Base-by-base conservation (phyloP, 1,140 invertebrate genomes). In the Zaprionus taronus region DNA sequence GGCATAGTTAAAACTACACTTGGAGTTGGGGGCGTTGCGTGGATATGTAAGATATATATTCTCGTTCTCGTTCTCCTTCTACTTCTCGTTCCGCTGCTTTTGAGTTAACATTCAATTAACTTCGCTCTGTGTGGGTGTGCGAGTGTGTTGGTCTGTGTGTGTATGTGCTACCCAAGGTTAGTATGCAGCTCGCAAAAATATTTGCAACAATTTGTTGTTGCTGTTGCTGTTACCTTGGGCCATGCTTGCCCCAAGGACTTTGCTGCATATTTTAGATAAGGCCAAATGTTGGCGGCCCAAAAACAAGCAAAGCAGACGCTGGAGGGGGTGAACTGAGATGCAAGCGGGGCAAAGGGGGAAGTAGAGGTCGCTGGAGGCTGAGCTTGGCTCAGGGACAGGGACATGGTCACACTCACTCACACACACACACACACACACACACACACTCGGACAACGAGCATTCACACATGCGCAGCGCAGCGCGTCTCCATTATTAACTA, bases 251-350 rank as follows among this genome's bases (percentile, higher is more conserved):
- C 77, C 86, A 90, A 90, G 85, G 86, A 70, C 82, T 75, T 66
- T 61, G 84, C 77, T 90, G 85, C 85, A 90, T 90, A 90, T 90
- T 89, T 90, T 80, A 90, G 85, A 90, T 90, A 90, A 90, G 85
- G 85, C 79, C 86, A 90, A 90, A 85, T 90, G 79, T 75, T 89
- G 78, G 74, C 53, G 74, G 81, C 67, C 64, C 49, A 38, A 20
- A 55, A 20, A 38, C 44, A 41, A 41, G 12, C 31, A 60, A 26
- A 56, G 71, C 64, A 49, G 56, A 17, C n/a, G 41, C 26, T 12
- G 36, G 28, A 17, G 63, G 49, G 69, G 57, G 65, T 24, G 66
- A 34, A 34, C 31, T 34, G 31, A 49, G 63, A 51, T 34, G 56
- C 44, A 9, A 22, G 28, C 53, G 41, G 22, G 31, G 31, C 36